A percentile compares a stretch with the other conserved stretches of the same genome.
phyloP scores from a whole-genome alignment of 2,797 vertebrate species.

The Buceros bicornis region DNA sequence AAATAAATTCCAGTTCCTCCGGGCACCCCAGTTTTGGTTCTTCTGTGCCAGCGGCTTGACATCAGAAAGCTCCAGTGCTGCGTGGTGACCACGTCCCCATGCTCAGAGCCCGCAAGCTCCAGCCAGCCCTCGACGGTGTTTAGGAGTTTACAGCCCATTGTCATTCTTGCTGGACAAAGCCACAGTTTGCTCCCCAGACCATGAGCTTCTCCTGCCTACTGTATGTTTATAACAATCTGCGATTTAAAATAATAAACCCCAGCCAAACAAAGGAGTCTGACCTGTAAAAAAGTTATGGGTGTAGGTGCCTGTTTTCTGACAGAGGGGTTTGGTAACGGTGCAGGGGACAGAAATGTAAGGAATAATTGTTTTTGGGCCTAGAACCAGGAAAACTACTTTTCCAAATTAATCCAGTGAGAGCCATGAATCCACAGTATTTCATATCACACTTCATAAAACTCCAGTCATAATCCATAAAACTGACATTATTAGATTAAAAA shows the following conservation, averaged over 20 bases:
- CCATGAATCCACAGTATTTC: conserved; percentile 78
- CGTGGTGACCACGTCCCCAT: accelerated
- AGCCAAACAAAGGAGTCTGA: conserved; percentile 35
- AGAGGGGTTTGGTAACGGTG: conserved; percentile 42
- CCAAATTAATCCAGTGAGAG: conserved; percentile 77
- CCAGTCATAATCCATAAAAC: conserved; percentile 76
- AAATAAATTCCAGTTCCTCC: not conserved
- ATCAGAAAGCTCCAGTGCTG: not conserved
- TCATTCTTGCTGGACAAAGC: conserved; percentile 19
- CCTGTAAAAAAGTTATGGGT: conserved; percentile 51
- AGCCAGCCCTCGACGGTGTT: not conserved
- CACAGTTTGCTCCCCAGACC: not conserved
- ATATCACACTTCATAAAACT: conserved; percentile 78
- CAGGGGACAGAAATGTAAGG: conserved; percentile 68
- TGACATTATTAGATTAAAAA: conserved; percentile 81
- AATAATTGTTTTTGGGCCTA: conserved; percentile 77
- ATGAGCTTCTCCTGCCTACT: conserved; percentile 44
- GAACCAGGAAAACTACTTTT: conserved; percentile 79
- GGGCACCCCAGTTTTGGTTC: not conserved
- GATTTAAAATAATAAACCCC: not conserved
- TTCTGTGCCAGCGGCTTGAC: accelerated
- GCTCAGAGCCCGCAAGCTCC: not conserved
- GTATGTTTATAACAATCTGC: conserved; percentile 18
- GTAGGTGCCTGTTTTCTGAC: conserved; percentile 60
- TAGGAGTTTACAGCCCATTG: not conserved